Evolutionary conservation across 2,797 vertebrate genomes (phyloP).

Genomic region (Falco columbarius): DNA sequence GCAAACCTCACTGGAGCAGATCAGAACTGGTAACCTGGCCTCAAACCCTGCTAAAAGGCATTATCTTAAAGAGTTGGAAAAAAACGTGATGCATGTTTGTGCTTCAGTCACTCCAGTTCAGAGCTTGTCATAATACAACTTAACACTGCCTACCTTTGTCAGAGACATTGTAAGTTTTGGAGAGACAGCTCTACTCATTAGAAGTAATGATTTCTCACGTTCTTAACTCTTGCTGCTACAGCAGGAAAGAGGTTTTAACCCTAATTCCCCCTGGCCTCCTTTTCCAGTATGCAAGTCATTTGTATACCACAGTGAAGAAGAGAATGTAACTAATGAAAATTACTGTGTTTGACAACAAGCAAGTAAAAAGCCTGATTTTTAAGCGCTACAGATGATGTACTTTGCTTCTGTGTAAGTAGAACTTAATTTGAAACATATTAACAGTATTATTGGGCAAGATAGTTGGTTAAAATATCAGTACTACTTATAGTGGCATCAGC

Average conservation of each 20-base stretch:
- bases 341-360: background rate
- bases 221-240: background rate
- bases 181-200: background rate
- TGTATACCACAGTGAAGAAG: background rate
- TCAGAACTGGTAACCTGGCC: background rate
- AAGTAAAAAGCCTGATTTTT: background rate
- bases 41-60: background rate
- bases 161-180: background rate
- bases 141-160: background rate
- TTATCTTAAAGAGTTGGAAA: background rate
- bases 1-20: background rate
- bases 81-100: background rate
- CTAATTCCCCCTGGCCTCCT: background rate
- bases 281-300: background rate
- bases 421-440: background rate
- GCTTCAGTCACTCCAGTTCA: background rate
- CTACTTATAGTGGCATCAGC: background rate
- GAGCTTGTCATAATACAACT: background rate
- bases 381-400: background rate
- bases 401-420: background rate
- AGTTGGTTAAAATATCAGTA: background rate
- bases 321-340: background rate
- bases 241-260: background rate
- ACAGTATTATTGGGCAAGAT: background rate
- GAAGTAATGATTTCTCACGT: background rate